Conservation (phyloP, 23 tunicate genomes). For the Diplosoma virens region DNA sequence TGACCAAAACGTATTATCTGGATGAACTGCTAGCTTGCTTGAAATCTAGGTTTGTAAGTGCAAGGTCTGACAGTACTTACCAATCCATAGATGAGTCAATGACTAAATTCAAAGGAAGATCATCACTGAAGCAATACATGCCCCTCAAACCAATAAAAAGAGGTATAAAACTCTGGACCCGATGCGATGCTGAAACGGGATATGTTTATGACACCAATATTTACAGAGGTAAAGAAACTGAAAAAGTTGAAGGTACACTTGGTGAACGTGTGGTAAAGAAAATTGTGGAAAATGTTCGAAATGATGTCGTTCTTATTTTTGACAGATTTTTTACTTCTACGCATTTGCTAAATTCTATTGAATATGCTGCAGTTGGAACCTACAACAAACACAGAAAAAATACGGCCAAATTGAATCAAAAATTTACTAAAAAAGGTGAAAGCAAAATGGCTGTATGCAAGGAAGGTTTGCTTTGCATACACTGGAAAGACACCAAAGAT, state of each 20-base stretch:
- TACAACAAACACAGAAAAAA: too few relatives aligned
- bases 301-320: too few relatives aligned
- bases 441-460: background rate
- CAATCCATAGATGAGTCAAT: too few relatives aligned
- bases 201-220: too few relatives aligned
- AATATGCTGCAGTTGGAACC: background rate
- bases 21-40: background rate
- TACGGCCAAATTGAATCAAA: background rate
- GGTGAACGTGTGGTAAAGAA: background rate
- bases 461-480: background rate
- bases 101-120: too few relatives aligned
- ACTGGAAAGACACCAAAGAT: too few relatives aligned
- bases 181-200: background rate
- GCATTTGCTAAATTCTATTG: too few relatives aligned
- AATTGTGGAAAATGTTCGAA: background rate
- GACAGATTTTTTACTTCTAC: too few relatives aligned
- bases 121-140: too few relatives aligned
- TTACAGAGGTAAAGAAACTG: background rate
- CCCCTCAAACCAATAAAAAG: too few relatives aligned
- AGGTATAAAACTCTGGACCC: background rate
- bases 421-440: background rate
- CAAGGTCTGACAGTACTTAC: too few relatives aligned
- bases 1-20: background rate
- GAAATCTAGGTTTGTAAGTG: background rate
- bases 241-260: background rate